A percentile compares a stretch with the other conserved stretches of the same genome.
Evolutionary conservation across 2,888 invertebrate species (phyloP).

Genomic region (Spodoptera littoralis): DNA sequence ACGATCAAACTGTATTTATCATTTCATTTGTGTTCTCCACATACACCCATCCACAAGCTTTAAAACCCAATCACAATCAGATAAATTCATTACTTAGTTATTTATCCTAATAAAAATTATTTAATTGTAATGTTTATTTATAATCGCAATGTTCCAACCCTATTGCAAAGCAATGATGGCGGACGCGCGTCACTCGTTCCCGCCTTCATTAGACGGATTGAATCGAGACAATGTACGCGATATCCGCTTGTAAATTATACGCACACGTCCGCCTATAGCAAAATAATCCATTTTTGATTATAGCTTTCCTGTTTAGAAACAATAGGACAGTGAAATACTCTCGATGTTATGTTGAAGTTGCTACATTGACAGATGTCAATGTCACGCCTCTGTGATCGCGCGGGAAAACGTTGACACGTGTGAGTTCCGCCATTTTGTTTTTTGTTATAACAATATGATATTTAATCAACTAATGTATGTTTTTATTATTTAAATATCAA

Average conservation of each 20-base stretch:
- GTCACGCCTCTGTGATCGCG: slow-evolving; percentile 28
- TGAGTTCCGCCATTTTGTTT: slow-evolving; percentile 3
- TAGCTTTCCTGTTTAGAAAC: slow-evolving; percentile 54
- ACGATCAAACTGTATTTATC: no score
- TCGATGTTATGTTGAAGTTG: slow-evolving; percentile 37
- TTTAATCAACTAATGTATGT: neutral
- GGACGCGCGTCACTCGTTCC: slow-evolving; percentile 68
- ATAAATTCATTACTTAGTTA: no score
- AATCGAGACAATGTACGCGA: slow-evolving; percentile 75
- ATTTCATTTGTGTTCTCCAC: no score
- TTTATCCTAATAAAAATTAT: slow-evolving; percentile 2
- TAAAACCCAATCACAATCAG: no score
- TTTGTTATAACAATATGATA: neutral
- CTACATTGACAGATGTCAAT: slow-evolving; percentile 41
- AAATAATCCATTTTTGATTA: slow-evolving; percentile 62
- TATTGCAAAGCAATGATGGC: slow-evolving; percentile 63
- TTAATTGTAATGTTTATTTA: slow-evolving; percentile 12
- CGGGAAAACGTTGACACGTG: slow-evolving; percentile 27
- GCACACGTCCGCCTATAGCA: slow-evolving; percentile 54
- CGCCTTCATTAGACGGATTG: slow-evolving; percentile 79
- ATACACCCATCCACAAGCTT: no score
- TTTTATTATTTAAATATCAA: no score
- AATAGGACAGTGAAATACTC: slow-evolving; percentile 45
- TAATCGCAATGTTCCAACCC: slow-evolving; percentile 60
- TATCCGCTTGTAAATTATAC: slow-evolving; percentile 67